Evolutionary conservation across 2,797 vertebrate genomes (phyloP).

Genomic region (Meda fulgida): DNA sequence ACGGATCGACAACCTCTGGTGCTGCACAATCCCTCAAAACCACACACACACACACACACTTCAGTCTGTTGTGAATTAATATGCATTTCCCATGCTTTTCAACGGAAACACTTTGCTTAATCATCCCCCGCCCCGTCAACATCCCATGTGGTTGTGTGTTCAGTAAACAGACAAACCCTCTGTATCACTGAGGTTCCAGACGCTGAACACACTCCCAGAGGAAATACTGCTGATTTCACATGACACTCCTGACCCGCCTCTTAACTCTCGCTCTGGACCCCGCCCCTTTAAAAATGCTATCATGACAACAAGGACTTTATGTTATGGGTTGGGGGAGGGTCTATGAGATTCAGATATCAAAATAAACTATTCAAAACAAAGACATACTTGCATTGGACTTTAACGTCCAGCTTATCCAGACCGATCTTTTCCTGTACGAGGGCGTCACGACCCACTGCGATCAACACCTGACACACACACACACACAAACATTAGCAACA

Average conservation of each 20-base stretch:
- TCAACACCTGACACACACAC: conserved; percentile 81
- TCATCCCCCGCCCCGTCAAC: not conserved
- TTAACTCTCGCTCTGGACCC: not conserved
- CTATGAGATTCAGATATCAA: not conserved
- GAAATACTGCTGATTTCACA: conserved; percentile 72
- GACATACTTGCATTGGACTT: conserved; percentile 89
- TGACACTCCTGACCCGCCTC: no score
- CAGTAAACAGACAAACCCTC: not conserved
- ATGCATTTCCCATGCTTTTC: not conserved
- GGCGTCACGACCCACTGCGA: conserved; percentile 92
- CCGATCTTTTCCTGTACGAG: conserved; percentile 94
- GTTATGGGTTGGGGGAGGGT: not conserved
- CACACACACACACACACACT: not conserved
- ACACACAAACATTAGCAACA: not conserved
- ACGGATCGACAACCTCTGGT: conserved; percentile 1
- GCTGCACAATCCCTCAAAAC: not conserved
- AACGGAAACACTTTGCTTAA: not conserved
- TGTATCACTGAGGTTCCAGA: not conserved
- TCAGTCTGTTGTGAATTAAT: not conserved
- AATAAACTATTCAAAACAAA: not conserved
- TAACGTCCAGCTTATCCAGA: conserved; percentile 87
- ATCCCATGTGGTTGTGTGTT: not conserved
- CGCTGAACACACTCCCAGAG: conserved; percentile 11
- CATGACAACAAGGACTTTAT: conserved; percentile 10
- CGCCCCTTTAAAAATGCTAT: not conserved